Percentiles rank a stretch among this genome's conserved stretches.
phyloP scores from a whole-genome alignment of 2,888 invertebrate genomes.

The Eristalis tenax region DNA sequence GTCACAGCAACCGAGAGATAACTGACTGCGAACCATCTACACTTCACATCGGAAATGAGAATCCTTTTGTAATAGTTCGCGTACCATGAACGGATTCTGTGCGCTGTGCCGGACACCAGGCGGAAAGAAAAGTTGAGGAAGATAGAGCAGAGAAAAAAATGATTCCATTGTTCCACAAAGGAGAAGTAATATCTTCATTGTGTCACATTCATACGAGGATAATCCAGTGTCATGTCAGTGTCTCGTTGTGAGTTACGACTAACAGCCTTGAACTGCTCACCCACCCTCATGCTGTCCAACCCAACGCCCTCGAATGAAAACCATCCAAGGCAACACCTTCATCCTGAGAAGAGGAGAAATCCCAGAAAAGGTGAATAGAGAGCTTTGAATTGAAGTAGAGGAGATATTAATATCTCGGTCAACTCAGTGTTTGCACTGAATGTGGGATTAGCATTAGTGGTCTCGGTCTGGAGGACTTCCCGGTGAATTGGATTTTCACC shows the following conservation, averaged over 20 bases:
- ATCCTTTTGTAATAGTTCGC: constrained; percentile 3
- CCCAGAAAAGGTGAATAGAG: constrained; percentile 20
- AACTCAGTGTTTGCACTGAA: constrained; percentile 14
- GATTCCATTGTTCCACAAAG: not conserved
- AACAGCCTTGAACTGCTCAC: not conserved
- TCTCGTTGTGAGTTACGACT: not conserved
- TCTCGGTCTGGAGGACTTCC: not conserved
- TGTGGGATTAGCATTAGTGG: constrained; percentile 16
- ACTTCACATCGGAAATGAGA: constrained; percentile 3
- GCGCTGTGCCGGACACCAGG: not conserved
- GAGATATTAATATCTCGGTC: constrained; percentile 35
- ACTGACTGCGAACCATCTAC: constrained; percentile 1
- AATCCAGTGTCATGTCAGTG: not conserved
- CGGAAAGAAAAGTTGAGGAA: not conserved
- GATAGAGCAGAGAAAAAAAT: not conserved
- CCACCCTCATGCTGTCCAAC: not conserved
- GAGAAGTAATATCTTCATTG: not conserved
- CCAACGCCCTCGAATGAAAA: not conserved
- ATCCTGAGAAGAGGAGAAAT: not conserved
- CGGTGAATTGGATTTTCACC: not conserved
- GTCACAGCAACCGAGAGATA: not conserved
- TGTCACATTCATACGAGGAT: constrained; percentile 1
- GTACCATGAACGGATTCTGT: not conserved
- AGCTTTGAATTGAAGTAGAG: constrained; percentile 15
- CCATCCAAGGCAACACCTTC: constrained; percentile 4